Evolutionary conservation across 92 coral and sea anemone genomes (phyloP), one percentile per base, ranked within the genome.

Genomic region (Zoanthus sansibaricus): DNA sequence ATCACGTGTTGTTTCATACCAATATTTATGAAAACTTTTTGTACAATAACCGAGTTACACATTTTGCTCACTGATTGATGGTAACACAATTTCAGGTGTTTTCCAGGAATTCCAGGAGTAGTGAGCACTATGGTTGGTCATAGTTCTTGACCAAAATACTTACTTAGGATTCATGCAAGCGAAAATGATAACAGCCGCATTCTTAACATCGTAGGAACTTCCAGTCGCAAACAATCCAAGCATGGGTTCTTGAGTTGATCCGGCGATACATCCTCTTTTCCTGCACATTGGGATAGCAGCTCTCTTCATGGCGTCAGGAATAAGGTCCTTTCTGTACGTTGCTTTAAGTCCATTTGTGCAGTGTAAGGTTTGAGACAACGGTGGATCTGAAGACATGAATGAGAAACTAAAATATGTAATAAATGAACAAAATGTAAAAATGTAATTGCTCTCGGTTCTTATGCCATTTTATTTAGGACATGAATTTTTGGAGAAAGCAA

Each of bases 311-410:
- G 88, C 90, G 31, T 93, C 95, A 8, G 95, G 98, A 72, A 94
- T 93, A 12, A 94, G 92, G 51, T 94, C 98, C 51, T 93, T 90
- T 54, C 96, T 87, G 88, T 94, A 94, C 1, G 92, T 86, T 25
- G 98, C 98, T 78, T 91, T 94, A 76, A 82, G 89, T 80, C 91
- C 91, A 54, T 94, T 94, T 46, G 91, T 89, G 75, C 98, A 94
- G 72, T 93, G 94, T 15, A 91, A 45, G 12, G 96, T 91, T 74
- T 88, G 94, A 12, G 94, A 86, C 93, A 93, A 83, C 78, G 84
- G 51, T 66, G 46, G 21, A 12, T 74, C 85, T 80, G 16, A 15
- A 42, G 10, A 25, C 12, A 47, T 2, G 70, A 8, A 5, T 4
- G 37, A 42, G n/a, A 31, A 51, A 49, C 3, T 33, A 3, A 33